A percentile compares a stretch with the other conserved stretches of the same genome.
These are phyloP conservation scores for Temnothorax ravouxi DNA, from an alignment of 2,888 invertebrate genomes.

Conservation along the genomic window DNA sequence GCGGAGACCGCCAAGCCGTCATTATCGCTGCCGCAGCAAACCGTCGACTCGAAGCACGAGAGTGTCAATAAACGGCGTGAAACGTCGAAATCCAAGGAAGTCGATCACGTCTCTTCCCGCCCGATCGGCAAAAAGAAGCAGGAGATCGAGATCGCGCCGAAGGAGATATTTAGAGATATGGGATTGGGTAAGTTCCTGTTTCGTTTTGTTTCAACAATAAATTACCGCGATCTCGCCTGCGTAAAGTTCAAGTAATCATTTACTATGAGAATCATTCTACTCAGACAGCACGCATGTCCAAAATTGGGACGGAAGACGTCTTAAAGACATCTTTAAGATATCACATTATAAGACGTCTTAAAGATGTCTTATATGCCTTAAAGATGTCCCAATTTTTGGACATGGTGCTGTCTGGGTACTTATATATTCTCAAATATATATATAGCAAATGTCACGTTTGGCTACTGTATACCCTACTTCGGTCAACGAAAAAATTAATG, in stretches of 20 bases:
- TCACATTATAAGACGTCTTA: no score
- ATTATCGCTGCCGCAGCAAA: conserved; percentile 60
- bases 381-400: no score
- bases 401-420: no score
- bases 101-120: not conserved
- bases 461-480: not conserved
- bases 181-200: conserved; percentile 89
- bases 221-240: not conserved
- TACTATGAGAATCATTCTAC: not conserved
- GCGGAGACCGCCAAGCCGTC: conserved; percentile 63
- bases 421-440: not conserved
- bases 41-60: conserved; percentile 85
- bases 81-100: conserved; percentile 57
- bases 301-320: no score
- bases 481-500: no score
- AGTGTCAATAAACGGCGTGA: conserved; percentile 77
- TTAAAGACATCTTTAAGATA: no score
- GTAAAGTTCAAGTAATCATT: not conserved
- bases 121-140: conserved; percentile 62
- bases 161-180: conserved; percentile 91
- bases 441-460: not conserved
- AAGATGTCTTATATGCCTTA: no score
- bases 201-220: not conserved
- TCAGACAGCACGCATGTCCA: no score
- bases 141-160: conserved; percentile 86